Evolutionary conservation across 2,888 invertebrate genomes (phyloP).

Genomic region (Nomada lathburiana): DNA sequence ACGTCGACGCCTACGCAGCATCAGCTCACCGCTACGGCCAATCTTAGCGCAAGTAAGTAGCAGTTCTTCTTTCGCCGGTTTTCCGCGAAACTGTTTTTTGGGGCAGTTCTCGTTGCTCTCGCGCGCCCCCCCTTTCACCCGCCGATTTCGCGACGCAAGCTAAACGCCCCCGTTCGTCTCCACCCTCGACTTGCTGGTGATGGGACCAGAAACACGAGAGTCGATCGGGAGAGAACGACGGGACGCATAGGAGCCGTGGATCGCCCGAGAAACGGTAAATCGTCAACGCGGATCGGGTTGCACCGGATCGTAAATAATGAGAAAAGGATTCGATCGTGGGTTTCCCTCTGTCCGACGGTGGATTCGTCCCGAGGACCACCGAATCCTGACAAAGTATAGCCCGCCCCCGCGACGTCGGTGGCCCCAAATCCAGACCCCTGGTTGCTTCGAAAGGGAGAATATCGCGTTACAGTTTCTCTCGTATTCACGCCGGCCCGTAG

Average conservation of each 20-base stretch:
- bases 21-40: conserved; percentile 89
- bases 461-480: conserved; percentile 60
- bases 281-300: conserved; percentile 49
- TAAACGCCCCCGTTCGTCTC: no score
- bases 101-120: no score
- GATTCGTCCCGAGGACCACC: conserved; percentile 8
- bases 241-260: neutral
- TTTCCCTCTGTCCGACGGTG: neutral
- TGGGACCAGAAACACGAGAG: no score
- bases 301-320: conserved; percentile 61
- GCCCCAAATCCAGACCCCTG: neutral
- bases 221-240: neutral
- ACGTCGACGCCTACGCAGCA: conserved; percentile 69
- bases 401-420: conserved; percentile 44
- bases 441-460: conserved; percentile 13
- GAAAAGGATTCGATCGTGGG: conserved; percentile 59
- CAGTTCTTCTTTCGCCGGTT: neutral
- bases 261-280: conserved; percentile 42
- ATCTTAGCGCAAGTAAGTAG: conserved; percentile 90
- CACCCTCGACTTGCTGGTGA: no score
- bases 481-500: neutral
- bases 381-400: neutral
- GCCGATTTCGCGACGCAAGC: no score
- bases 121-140: no score
- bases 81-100: no score